These are phyloP conservation scores for Xylota sylvarum DNA, from an alignment of 2,888 invertebrate genomes.

Conservation along the genomic window DNA sequence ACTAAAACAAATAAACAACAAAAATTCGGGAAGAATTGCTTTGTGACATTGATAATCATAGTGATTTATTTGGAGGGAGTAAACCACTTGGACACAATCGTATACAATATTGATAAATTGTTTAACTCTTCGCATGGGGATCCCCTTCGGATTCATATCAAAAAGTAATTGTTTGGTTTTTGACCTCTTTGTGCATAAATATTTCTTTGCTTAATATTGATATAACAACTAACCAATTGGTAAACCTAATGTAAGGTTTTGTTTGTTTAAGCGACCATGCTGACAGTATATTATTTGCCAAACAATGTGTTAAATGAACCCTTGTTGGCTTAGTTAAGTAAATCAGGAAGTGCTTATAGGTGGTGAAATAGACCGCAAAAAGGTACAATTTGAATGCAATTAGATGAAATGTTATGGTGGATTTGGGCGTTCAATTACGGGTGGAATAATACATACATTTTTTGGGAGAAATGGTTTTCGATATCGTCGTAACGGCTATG, in stretches of 20 bases:
- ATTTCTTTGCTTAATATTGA: slow-evolving; percentile 29
- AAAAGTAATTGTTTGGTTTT: slow-evolving; percentile 11
- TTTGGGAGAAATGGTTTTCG: not conserved
- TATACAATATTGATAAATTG: slow-evolving; percentile 7
- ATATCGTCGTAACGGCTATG: not conserved
- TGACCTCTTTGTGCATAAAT: slow-evolving; percentile 36
- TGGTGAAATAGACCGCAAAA: slow-evolving; percentile 33
- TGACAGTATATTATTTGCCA: slow-evolving; percentile 6
- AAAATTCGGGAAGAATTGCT: slow-evolving; percentile 24
- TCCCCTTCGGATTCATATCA: slow-evolving; percentile 28
- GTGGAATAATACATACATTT: slow-evolving; percentile 28
- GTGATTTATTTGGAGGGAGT: slow-evolving; percentile 41
- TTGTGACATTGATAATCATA: slow-evolving; percentile 21
- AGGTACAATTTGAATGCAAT: slow-evolving; percentile 37
- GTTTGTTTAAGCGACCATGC: slow-evolving; percentile 8
- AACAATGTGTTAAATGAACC: slow-evolving; percentile 1
- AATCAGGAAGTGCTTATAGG: slow-evolving; percentile 38
- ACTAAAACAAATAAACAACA: not conserved
- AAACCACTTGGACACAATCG: slow-evolving; percentile 31
- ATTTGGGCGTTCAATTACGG: slow-evolving; percentile 12
- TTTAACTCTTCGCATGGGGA: slow-evolving; percentile 23
- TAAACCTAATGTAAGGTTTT: slow-evolving; percentile 7
- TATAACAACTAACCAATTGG: slow-evolving; percentile 16
- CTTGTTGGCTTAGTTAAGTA: not conserved
- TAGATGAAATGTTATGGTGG: slow-evolving; percentile 32